Conservation (phyloP, 92 coral and sea anemone species). For the Epizoanthus stellaris region DNA sequence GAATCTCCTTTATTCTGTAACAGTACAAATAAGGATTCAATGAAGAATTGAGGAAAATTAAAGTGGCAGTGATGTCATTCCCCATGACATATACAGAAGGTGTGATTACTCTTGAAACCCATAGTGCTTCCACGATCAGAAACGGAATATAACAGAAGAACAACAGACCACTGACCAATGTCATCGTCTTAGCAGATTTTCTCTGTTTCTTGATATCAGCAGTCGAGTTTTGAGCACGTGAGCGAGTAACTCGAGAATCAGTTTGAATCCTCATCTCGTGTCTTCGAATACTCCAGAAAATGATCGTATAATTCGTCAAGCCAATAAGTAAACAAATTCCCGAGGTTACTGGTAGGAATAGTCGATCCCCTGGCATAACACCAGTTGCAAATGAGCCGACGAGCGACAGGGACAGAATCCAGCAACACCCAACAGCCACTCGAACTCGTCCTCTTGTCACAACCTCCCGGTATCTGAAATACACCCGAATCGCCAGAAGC, state of each 20-base stretch:
- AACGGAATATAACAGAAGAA: not conserved
- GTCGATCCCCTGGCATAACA: not conserved
- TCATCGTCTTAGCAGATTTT: not conserved
- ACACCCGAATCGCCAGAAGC: not conserved
- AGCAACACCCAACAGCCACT: not conserved
- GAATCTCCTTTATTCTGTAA: not conserved
- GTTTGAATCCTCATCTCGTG: not conserved
- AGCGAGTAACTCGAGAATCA: not conserved
- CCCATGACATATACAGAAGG: not conserved
- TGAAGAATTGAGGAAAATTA: not conserved
- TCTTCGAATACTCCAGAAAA: not conserved
- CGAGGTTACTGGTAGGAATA: not conserved
- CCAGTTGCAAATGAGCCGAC: not conserved
- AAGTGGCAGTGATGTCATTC: not conserved
- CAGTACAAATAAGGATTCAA: constrained; percentile 1
- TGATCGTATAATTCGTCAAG: not conserved
- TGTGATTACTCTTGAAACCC: not conserved
- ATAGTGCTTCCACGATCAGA: constrained; percentile 4
- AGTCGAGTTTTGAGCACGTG: not conserved
- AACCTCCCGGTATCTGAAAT: not conserved
- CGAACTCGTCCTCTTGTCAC: not conserved
- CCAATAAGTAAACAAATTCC: not conserved
- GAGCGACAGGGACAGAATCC: not conserved
- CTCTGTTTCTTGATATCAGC: not conserved
- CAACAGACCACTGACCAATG: not conserved